These are phyloP conservation scores for Danio aesculapii DNA, from an alignment of 2,797 vertebrate genomes.

Conservation along the genomic window DNA sequence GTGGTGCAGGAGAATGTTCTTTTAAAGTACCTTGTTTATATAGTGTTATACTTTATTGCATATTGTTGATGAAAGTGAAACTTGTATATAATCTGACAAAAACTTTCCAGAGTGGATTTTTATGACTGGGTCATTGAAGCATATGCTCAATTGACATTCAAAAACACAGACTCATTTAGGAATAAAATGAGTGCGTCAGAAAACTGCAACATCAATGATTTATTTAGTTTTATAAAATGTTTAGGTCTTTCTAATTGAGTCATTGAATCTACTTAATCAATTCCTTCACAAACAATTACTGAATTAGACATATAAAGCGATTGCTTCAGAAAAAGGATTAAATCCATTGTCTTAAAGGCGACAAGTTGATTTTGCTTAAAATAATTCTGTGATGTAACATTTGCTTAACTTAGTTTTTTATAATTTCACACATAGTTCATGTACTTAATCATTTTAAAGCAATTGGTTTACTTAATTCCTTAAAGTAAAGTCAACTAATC, in stretches of 20 bases:
- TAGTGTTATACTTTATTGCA: background rate
- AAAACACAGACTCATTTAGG: background rate
- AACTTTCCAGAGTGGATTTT: background rate
- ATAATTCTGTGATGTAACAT: no score
- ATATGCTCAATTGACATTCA: background rate
- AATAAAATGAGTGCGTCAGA: background rate
- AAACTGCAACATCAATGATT: background rate
- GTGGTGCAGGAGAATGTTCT: conserved; percentile 3
- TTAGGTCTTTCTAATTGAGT: background rate
- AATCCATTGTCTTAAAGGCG: no score
- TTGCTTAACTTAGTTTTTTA: no score
- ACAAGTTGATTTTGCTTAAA: no score
- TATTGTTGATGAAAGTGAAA: background rate
- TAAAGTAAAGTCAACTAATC: no score
- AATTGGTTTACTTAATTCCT: no score
- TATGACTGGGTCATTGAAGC: background rate
- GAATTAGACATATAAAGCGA: no score
- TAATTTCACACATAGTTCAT: no score
- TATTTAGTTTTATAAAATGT: background rate
- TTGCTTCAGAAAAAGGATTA: no score
- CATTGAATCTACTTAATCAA: background rate
- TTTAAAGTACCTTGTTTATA: background rate
- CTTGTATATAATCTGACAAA: background rate
- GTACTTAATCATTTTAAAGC: no score
- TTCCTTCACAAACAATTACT: background rate